A percentile compares a stretch with the other conserved stretches of the same genome.
Evolutionary conservation across 2,797 vertebrate species (phyloP).

Genomic region (Anableps anableps): DNA sequence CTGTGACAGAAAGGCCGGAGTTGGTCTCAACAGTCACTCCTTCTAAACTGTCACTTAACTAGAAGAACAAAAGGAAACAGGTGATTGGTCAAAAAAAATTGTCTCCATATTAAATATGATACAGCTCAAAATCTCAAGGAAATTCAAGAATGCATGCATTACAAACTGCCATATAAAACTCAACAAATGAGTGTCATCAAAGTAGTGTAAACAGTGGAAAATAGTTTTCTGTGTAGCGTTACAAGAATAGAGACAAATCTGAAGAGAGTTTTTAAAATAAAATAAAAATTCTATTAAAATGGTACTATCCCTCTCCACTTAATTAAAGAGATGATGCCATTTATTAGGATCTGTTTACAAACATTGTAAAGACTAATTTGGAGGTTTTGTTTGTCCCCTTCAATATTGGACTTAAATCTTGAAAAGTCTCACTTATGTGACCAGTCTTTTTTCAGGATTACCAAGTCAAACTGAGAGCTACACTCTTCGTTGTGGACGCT

Average conservation of each 20-base stretch:
- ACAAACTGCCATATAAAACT: background rate
- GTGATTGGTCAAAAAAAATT: background rate
- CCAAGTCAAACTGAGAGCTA: background rate
- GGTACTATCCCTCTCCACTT: background rate
- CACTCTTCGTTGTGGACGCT: background rate
- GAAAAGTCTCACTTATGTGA: background rate
- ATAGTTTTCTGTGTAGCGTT: background rate
- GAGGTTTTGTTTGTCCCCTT: background rate
- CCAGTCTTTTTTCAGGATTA: background rate
- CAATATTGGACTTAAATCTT: background rate
- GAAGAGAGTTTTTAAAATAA: background rate
- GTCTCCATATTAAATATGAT: too few species aligned
- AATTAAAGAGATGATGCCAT: background rate
- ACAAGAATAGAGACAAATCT: background rate
- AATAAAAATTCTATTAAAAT: background rate
- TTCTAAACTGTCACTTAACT: constrained; percentile 96
- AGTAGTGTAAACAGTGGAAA: background rate
- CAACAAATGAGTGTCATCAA: background rate
- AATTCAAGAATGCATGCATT: background rate
- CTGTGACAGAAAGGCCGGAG: constrained; percentile 92
- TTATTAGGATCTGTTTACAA: background rate
- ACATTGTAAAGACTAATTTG: background rate
- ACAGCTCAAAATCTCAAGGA: background rate
- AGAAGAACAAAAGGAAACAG: constrained; percentile 4
- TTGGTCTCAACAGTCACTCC: constrained; percentile 94